Base-by-base conservation (phyloP, 2,797 vertebrate genomes). In the Pipistrellus pygmaeus region DNA sequence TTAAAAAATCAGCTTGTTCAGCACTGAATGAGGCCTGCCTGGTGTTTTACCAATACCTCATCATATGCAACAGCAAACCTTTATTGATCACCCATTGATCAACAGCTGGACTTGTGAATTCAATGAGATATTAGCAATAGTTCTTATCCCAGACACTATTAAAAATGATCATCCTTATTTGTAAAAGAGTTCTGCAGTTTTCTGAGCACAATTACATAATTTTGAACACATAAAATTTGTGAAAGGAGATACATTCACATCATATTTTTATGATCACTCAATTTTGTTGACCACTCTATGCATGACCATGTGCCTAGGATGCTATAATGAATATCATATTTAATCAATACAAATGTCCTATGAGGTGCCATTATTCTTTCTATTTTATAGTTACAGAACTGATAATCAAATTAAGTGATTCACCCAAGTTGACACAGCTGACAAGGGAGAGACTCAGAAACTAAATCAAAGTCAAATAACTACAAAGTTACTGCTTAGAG, bases 71-170 rank as follows among this genome's bases (percentile, higher is more conserved):
- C 55, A 62, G 35, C 46, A 89, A 72, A 77, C 23, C 8, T 73
- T 73, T 81, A 91, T 89, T 93, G 71, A 89, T 68, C n/a, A 30
- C 5, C 41, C 89, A 87, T 84, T 91, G 80, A 91, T 85, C 88
- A 71, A 46, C 30, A 71, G 30, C 11, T 84, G 88, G 35, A 93
- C 32, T n/a, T 66, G 13, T 72, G 41, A 89, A 87, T 85, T 81
- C 41, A 94, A 17, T 48, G 38, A 90, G 32, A 13, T 84, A 66
- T 92, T 91, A 76, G 48, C 90, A 88, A 88, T 73, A 64, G 20
- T 41, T 38, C 3, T 7, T 30, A 35, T 76, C 27, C 14, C 25
- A 81, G 60, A 86, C 35, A 35, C 20, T 94, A 62, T 83, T 80
- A 62, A 81, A 90, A 76, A 90, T 64, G n/a, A 53, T 32, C 13